These are phyloP conservation scores for Cheilosia vulpina DNA, from an alignment of 2,888 invertebrate species.

Conservation along the genomic window DNA sequence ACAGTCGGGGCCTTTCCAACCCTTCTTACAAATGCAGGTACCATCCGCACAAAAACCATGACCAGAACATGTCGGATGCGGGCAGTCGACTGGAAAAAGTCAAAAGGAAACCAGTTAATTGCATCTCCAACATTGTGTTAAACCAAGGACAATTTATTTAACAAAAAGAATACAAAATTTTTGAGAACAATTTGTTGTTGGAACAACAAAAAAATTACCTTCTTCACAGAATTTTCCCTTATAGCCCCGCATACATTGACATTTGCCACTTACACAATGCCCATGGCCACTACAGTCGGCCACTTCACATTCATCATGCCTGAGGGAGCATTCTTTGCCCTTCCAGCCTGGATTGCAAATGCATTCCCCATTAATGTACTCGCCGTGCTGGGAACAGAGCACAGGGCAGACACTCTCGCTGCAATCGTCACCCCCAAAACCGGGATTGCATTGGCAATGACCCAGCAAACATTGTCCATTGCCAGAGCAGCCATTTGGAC, in stretches of 20 bases:
- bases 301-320: conserved; percentile 98
- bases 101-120: conserved; percentile 55
- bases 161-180: conserved; percentile 1
- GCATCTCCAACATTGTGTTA: conserved; percentile 20
- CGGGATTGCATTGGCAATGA: conserved; percentile 97
- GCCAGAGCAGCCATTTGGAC: conserved; percentile 97
- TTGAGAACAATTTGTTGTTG: background rate
- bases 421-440: conserved; percentile 98
- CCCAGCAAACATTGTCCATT: conserved; percentile 98
- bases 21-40: conserved; percentile 97
- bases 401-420: conserved; percentile 99
- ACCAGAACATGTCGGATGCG: conserved; percentile 96
- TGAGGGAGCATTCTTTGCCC: conserved; percentile 97
- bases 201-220: conserved; percentile 84
- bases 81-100: conserved; percentile 90
- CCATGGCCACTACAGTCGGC: conserved; percentile 98
- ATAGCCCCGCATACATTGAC: conserved; percentile 96
- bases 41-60: conserved; percentile 98
- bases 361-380: conserved; percentile 98
- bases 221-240: conserved; percentile 97
- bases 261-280: conserved; percentile 97
- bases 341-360: conserved; percentile 99
- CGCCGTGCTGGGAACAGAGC: conserved; percentile 97
- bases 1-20: conserved; percentile 97
- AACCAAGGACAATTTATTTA: conserved; percentile 31